A percentile compares a stretch with the other conserved stretches of the same genome.
Conservation (phyloP, 1,140 invertebrate genomes). For the Saxidomus purpurata region DNA sequence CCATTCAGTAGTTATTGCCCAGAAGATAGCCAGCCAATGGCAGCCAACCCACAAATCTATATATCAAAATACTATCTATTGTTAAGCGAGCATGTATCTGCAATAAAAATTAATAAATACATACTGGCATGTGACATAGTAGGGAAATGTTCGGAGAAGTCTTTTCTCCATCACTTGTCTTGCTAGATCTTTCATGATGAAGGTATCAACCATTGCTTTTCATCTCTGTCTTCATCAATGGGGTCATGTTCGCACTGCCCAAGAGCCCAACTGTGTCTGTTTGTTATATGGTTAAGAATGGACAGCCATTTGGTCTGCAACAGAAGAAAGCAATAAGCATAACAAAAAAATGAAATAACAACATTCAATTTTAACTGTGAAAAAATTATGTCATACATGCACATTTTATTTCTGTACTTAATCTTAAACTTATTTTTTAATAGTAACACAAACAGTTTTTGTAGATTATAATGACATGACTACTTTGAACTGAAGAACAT, state of each 20-base stretch:
- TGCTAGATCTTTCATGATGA: not conserved
- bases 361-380: too few species aligned
- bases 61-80: too few species aligned
- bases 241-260: constrained; percentile 43
- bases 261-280: constrained; percentile 21
- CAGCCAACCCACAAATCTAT: too few species aligned
- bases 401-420: too few species aligned
- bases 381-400: too few species aligned
- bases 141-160: not conserved
- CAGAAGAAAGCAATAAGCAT: not conserved
- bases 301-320: constrained; percentile 19
- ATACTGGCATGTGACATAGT: constrained; percentile 23
- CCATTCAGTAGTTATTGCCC: too few species aligned
- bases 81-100: not conserved
- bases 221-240: constrained; percentile 26
- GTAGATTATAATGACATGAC: too few species aligned
- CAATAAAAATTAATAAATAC: not conserved
- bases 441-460: too few species aligned
- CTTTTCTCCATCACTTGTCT: constrained; percentile 12
- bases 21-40: too few species aligned
- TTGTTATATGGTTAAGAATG: constrained; percentile 9
- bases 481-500: constrained; percentile 2
- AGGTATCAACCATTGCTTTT: not conserved
- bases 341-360: not conserved
- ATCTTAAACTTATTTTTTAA: too few species aligned